phyloP scores from a whole-genome alignment of 2,113 vertebrate species.

The Equus przewalskii region DNA sequence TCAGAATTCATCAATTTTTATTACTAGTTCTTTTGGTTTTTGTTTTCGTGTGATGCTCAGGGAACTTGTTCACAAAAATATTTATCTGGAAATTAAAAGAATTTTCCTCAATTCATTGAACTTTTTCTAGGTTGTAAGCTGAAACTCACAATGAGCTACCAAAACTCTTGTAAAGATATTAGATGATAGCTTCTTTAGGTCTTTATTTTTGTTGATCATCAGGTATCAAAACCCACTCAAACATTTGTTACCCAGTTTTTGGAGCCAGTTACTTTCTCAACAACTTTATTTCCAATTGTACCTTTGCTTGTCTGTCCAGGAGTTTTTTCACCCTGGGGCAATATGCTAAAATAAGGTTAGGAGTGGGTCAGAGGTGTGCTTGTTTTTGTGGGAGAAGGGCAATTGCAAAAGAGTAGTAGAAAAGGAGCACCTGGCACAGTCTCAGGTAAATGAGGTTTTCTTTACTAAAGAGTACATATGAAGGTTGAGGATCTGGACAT shows the following conservation, averaged over 20 bases:
- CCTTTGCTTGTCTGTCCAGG: not conserved
- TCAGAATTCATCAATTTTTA: slow-evolving; percentile 14
- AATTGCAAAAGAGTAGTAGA: not conserved
- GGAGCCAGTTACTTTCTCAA: not conserved
- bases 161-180: not conserved
- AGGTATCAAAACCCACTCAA: not conserved
- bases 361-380: not conserved
- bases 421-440: not conserved
- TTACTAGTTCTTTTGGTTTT: not conserved
- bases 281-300: not conserved
- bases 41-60: slow-evolving; percentile 19
- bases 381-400: not conserved
- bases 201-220: slow-evolving; percentile 24
- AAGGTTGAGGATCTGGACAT: not conserved
- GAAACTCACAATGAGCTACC: not conserved
- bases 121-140: slow-evolving; percentile 17
- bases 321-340: not conserved
- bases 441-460: not conserved
- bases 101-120: slow-evolving; percentile 4
- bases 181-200: not conserved
- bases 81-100: not conserved
- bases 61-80: slow-evolving; percentile 5
- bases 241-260: not conserved
- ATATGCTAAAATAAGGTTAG: not conserved
- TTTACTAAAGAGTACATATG: not conserved